Conservation (phyloP, 2,113 vertebrate species). For the Australoheros scitulus region DNA sequence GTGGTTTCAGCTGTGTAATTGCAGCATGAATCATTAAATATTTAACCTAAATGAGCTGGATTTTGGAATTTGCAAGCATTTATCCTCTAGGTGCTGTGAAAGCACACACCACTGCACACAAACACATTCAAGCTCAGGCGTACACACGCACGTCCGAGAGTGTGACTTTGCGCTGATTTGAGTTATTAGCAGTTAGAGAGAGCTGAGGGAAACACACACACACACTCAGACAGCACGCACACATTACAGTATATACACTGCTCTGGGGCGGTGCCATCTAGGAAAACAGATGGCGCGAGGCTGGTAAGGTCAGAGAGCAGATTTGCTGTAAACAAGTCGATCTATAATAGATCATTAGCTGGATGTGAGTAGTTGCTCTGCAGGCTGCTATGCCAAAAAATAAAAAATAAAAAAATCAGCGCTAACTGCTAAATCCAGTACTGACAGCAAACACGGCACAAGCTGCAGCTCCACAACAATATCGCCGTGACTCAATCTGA, state of each 20-base stretch:
- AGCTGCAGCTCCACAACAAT: constrained; percentile 6
- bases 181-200: constrained; percentile 67
- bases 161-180: constrained; percentile 70
- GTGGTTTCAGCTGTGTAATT: constrained; percentile 51
- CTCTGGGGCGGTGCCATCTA: constrained; percentile 42
- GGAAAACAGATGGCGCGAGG: constrained; percentile 65
- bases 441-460: constrained; percentile 10
- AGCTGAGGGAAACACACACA: constrained; percentile 30
- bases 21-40: constrained; percentile 58
- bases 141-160: neutral
- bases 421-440: constrained; percentile 27
- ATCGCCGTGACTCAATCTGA: neutral
- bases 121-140: neutral
- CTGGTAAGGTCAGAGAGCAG: constrained; percentile 62
- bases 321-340: constrained; percentile 68
- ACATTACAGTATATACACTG: neutral
- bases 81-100: constrained; percentile 19
- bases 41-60: constrained; percentile 58
- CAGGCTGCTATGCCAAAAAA: constrained; percentile 25
- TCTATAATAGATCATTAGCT: constrained; percentile 69
- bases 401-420: neutral
- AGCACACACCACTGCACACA: neutral
- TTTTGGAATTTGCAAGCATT: constrained; percentile 38
- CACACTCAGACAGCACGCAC: constrained; percentile 4
- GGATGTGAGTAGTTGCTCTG: constrained; percentile 51